These are phyloP conservation scores for Tringa solitaria DNA, from an alignment of 2,113 vertebrate species.

Conservation along the genomic window DNA sequence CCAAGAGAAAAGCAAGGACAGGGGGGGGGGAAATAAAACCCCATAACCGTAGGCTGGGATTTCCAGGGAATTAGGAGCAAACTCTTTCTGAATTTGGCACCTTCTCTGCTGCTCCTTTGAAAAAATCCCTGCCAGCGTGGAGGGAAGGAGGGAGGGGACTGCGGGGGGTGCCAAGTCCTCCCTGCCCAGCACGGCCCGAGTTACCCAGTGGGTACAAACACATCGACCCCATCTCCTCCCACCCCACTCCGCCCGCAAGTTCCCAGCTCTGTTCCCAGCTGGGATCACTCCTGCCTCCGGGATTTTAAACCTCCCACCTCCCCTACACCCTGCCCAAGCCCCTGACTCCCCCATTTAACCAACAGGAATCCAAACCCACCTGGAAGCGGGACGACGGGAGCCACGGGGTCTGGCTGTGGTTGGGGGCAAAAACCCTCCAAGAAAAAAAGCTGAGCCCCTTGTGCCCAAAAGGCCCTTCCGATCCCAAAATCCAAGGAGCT, in stretches of 20 bases:
- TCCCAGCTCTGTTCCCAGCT: background rate
- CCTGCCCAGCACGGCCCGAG: background rate
- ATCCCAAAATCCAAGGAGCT: background rate
- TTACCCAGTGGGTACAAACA: background rate
- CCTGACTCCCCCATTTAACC: background rate
- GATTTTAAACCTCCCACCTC: background rate
- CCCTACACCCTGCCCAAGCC: background rate
- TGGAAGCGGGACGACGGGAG: rapidly evolving
- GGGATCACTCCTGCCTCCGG: background rate
- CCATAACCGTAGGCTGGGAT: background rate
- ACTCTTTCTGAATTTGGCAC: slow-evolving; percentile 11
- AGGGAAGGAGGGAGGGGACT: background rate
- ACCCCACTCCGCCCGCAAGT: background rate
- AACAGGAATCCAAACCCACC: background rate
- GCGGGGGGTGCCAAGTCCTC: background rate
- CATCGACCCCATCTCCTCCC: rapidly evolving
- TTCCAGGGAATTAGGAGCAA: slow-evolving; percentile 17
- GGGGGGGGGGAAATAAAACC: background rate
- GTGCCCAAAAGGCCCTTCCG: background rate
- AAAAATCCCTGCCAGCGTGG: background rate
- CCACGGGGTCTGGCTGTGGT: rapidly evolving
- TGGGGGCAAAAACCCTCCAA: no score
- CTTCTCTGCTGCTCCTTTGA: background rate
- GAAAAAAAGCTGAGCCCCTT: background rate
- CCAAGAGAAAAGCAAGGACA: background rate